These are phyloP conservation scores for Ia io DNA, from an alignment of 2,113 vertebrate genomes.

Conservation along the genomic window DNA sequence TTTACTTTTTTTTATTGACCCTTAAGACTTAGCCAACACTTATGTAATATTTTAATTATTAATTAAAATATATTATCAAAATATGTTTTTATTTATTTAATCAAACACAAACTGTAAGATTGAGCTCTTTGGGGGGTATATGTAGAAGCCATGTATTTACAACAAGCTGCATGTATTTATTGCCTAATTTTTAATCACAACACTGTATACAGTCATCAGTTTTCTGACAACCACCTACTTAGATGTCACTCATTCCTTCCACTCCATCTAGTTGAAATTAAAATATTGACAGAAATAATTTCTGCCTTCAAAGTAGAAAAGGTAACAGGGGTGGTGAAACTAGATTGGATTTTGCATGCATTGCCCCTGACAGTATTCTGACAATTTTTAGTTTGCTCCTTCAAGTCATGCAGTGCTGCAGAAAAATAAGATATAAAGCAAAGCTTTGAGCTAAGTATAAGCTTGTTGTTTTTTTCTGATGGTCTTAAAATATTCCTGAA, in stretches of 20 bases:
- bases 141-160: slow-evolving; percentile 60
- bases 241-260: slow-evolving; percentile 81
- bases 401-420: slow-evolving; percentile 1
- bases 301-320: slow-evolving; percentile 80
- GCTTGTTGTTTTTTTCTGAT: slow-evolving; percentile 27
- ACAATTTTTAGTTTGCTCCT: slow-evolving; percentile 43
- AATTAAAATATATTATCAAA: slow-evolving; percentile 56
- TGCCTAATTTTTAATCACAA: slow-evolving; percentile 78
- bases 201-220: slow-evolving; percentile 72
- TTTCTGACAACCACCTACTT: slow-evolving; percentile 82
- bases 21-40: slow-evolving; percentile 65
- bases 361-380: slow-evolving; percentile 54
- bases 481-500: not conserved
- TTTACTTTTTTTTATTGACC: slow-evolving; percentile 76
- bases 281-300: slow-evolving; percentile 86
- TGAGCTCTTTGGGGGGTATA: slow-evolving; percentile 25
- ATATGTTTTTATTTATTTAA: slow-evolving; percentile 17
- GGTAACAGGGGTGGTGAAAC: slow-evolving; percentile 69
- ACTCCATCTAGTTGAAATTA: slow-evolving; percentile 79
- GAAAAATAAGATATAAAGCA: slow-evolving; percentile 50
- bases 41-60: slow-evolving; percentile 65
- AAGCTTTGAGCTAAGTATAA: not conserved
- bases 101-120: slow-evolving; percentile 23
- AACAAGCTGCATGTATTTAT: slow-evolving; percentile 65
- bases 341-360: slow-evolving; percentile 64